These are phyloP conservation scores for Cephus runcator DNA, from an alignment of 2,888 invertebrate genomes.

Conservation along the genomic window DNA sequence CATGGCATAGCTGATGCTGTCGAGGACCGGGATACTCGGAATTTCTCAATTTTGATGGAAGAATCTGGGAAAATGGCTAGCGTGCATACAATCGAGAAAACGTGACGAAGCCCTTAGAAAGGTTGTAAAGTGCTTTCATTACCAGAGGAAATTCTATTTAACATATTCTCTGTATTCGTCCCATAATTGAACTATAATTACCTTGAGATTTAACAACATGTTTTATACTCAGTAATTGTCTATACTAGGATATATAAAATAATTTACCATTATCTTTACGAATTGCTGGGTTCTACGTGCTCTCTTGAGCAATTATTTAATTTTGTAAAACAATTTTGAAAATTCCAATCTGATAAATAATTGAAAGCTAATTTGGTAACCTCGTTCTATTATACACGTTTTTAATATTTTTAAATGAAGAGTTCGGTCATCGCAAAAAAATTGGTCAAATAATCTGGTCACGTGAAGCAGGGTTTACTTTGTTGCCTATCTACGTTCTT, in stretches of 20 bases:
- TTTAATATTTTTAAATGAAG: no score
- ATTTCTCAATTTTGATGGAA: slow-evolving; percentile 4
- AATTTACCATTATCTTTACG: no score
- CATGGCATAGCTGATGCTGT: slow-evolving; percentile 2
- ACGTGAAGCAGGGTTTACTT: background rate
- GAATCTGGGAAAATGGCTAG: background rate
- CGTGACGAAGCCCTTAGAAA: background rate
- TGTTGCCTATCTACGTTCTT: background rate
- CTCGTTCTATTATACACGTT: no score
- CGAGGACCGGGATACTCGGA: slow-evolving; percentile 1
- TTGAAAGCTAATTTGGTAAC: no score
- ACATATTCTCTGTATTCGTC: background rate
- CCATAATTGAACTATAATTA: background rate
- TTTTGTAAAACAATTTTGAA: no score
- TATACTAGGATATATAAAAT: no score
- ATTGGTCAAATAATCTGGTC: background rate
- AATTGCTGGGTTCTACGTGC: no score
- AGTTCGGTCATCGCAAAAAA: background rate
- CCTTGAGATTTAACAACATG: background rate
- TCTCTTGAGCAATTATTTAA: no score
- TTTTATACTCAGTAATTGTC: no score
- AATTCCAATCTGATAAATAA: no score
- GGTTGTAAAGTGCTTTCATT: background rate
- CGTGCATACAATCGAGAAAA: background rate
- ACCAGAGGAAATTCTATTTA: background rate